Conservation (phyloP, 1,140 invertebrate species). For the Alviniconcha marisindica region DNA sequence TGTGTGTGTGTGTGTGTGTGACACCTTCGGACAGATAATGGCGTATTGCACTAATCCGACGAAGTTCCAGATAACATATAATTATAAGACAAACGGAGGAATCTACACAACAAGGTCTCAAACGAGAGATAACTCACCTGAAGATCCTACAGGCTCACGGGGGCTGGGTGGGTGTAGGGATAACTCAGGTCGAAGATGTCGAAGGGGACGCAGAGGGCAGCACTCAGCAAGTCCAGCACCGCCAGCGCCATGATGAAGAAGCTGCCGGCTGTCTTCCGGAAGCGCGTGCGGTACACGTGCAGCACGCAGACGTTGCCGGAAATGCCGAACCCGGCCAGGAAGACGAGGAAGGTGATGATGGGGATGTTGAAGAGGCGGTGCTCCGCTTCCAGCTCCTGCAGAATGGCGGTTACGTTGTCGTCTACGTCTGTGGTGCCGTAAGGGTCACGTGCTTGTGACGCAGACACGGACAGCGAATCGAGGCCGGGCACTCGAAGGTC, state of each 20-base stretch:
- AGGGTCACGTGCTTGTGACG: conserved; percentile 20
- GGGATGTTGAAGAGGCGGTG: conserved; percentile 35
- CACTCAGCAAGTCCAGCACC: conserved; percentile 35
- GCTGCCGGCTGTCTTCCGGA: conserved; percentile 33
- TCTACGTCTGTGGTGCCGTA: not conserved
- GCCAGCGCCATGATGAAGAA: conserved; percentile 46
- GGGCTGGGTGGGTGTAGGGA: conserved; percentile 20
- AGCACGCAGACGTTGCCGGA: conserved; percentile 38
- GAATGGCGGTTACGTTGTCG: conserved; percentile 34
- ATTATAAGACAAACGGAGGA: no score
- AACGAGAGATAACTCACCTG: conserved; percentile 8
- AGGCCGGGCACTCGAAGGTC: not conserved
- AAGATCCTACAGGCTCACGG: conserved; percentile 39
- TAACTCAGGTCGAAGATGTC: conserved; percentile 42
- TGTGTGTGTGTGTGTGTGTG: no score
- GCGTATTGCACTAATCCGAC: no score
- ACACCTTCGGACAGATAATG: no score
- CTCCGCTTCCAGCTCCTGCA: conserved; percentile 26
- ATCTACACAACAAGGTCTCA: no score
- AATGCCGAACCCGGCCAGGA: conserved; percentile 31
- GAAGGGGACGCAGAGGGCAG: conserved; percentile 35
- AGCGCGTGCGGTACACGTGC: conserved; percentile 42
- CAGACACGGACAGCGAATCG: conserved; percentile 7
- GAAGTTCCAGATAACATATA: no score
- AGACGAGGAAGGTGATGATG: conserved; percentile 40